Percentiles rank a stretch among this genome's conserved stretches.
These are phyloP conservation scores for Tokudaia tokunoshimensis DNA, from an alignment of 2,797 vertebrate species.

Conservation along the genomic window DNA sequence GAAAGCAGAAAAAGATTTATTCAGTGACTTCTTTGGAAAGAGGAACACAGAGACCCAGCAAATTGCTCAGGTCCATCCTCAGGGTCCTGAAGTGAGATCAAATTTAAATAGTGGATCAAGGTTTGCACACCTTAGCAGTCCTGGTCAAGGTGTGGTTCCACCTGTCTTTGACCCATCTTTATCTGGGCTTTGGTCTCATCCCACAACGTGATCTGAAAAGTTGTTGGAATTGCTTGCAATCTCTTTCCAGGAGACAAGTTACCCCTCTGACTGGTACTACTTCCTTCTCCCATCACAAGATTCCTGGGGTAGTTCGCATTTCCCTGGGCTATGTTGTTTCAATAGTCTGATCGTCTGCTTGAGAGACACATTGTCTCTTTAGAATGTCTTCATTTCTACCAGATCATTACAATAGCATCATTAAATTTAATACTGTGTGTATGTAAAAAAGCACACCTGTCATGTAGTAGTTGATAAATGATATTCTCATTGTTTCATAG, in stretches of 20 bases:
- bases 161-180: neutral
- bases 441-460: neutral
- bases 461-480: neutral
- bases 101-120: neutral
- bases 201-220: too few species aligned
- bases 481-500: neutral
- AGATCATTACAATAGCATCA: neutral
- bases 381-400: neutral
- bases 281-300: neutral
- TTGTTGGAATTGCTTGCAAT: neutral
- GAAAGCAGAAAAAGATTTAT: neutral
- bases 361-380: neutral
- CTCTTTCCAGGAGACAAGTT: neutral
- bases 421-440: slow-evolving; percentile 47
- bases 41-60: neutral
- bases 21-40: neutral
- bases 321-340: neutral
- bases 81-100: neutral
- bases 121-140: neutral
- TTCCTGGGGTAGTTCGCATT: neutral
- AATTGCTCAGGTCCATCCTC: neutral
- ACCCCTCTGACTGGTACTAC: neutral
- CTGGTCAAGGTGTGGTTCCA: neutral
- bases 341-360: neutral
- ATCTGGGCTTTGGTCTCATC: neutral